Percentiles rank a stretch among this genome's conserved stretches.
Conservation (phyloP, 2,888 invertebrate species). For the Pocota personata region DNA sequence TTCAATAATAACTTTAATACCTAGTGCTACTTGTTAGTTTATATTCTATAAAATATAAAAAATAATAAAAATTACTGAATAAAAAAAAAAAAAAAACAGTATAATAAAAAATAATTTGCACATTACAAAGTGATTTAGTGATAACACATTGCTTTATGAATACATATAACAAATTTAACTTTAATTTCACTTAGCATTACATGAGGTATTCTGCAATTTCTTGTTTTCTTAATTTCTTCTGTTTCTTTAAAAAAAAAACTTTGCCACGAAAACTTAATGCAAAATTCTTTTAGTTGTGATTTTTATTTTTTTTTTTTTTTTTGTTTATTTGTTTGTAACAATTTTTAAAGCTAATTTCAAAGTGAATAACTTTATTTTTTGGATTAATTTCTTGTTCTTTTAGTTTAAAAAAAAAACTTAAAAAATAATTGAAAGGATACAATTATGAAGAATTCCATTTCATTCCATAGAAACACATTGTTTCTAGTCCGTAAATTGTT, state of each 20-base stretch:
- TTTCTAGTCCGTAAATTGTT: no score
- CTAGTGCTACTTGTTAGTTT: constrained; percentile 15
- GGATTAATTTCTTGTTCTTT: no score
- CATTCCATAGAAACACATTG: no score
- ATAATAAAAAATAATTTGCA: constrained; percentile 10
- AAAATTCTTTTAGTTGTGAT: background rate
- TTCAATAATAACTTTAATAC: background rate
- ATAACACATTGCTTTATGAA: background rate
- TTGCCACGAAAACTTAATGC: background rate
- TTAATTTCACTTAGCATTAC: constrained; percentile 40
- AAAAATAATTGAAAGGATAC: no score
- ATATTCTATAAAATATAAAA: background rate
- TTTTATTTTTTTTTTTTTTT: no score
- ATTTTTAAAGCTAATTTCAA: no score
- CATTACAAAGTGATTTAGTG: constrained; percentile 1
- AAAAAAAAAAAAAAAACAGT: background rate
- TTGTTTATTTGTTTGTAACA: no score
- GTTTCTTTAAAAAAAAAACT: background rate
- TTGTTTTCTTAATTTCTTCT: background rate
- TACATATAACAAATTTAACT: constrained; percentile 11
- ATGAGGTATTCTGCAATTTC: constrained; percentile 49
- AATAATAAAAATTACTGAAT: background rate
- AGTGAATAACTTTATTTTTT: no score
- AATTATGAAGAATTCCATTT: no score
- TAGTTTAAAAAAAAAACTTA: no score